Evolutionary conservation across 2,888 invertebrate species (phyloP).

Genomic region (Taphrorychus bicolor): DNA sequence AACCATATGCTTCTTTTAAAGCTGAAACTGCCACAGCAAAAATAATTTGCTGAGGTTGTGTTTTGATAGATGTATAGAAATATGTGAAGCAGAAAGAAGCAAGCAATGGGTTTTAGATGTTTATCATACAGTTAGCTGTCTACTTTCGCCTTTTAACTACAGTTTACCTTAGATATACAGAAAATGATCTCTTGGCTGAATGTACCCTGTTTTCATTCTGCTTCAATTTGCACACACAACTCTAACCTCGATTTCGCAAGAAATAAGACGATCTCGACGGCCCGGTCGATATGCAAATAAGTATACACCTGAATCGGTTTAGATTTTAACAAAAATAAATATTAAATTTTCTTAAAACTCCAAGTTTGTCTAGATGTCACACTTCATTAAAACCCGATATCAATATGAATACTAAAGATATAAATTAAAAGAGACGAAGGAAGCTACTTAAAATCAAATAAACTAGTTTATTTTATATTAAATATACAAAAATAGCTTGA

Average conservation of each 20-base stretch:
- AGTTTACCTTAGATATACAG: conserved; percentile 26
- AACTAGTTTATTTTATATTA: conserved; percentile 13
- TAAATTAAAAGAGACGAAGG: conserved; percentile 24
- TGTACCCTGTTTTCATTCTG: conserved; percentile 30
- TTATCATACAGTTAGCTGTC: background rate
- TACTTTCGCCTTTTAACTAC: conserved; percentile 11
- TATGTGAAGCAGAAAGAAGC: background rate
- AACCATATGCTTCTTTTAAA: conserved; percentile 15
- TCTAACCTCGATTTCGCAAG: conserved; percentile 27
- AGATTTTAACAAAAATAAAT: conserved; percentile 15
- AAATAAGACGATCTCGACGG: conserved; percentile 1
- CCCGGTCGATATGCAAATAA: conserved; percentile 11
- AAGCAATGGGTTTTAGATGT: background rate
- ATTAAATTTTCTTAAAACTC: background rate
- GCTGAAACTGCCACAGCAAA: too few species aligned
- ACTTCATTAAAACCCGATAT: conserved; percentile 18
- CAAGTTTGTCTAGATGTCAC: conserved; percentile 14
- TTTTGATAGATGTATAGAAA: background rate
- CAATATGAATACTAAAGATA: conserved; percentile 22
- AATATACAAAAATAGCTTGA: conserved; percentile 19
- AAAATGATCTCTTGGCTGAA: conserved; percentile 10
- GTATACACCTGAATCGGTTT: conserved; percentile 11
- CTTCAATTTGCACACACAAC: conserved; percentile 17
- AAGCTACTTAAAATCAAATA: conserved; percentile 16
- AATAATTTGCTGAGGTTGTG: conserved; percentile 11